These are phyloP conservation scores for Onychomys arenicola DNA, from an alignment of 2,797 vertebrate genomes.

Conservation along the genomic window DNA sequence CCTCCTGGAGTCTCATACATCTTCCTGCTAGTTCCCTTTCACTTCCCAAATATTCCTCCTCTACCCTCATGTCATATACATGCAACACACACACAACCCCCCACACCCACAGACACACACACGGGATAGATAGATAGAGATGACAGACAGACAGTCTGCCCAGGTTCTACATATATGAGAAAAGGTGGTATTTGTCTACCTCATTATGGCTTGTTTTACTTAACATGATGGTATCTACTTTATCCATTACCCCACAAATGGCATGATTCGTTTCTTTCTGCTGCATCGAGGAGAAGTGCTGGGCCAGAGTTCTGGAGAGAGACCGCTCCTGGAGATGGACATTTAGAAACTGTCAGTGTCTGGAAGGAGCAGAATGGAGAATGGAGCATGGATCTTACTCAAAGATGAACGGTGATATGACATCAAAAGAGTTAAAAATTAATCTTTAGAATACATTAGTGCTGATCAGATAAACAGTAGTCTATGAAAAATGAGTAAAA, in stretches of 20 bases:
- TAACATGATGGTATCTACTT: background rate
- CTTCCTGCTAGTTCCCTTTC: background rate
- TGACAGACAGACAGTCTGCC: background rate
- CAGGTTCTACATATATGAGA: background rate
- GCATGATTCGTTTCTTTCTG: background rate
- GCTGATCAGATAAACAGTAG: background rate
- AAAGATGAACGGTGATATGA: background rate
- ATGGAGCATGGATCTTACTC: background rate
- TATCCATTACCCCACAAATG: background rate
- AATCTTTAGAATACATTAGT: background rate
- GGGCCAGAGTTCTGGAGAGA: background rate
- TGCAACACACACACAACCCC: background rate
- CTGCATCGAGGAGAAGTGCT: background rate
- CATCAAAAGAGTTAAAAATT: background rate
- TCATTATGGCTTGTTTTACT: background rate
- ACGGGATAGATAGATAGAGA: no score
- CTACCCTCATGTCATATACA: background rate
- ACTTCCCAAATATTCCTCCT: background rate
- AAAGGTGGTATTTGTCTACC: background rate
- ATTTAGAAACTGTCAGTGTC: background rate
- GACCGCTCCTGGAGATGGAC: background rate
- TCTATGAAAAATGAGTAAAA: conserved; percentile 5
- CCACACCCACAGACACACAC: no score
- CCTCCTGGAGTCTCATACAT: background rate
- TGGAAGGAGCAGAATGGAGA: background rate